These are phyloP conservation scores for Eulimnadia texana DNA, from an alignment of 1,140 invertebrate species.

Conservation along the genomic window DNA sequence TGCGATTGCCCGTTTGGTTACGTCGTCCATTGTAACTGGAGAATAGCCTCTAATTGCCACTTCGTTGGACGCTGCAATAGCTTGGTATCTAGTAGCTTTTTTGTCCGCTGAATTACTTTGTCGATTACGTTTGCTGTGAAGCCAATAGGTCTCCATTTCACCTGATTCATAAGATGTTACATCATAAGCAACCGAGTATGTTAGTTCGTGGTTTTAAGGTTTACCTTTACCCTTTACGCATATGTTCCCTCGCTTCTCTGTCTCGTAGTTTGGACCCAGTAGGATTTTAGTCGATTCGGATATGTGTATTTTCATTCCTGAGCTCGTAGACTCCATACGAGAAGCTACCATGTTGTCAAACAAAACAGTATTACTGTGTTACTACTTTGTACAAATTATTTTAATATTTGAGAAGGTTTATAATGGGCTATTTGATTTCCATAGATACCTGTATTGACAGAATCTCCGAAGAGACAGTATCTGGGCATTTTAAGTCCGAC, in stretches of 20 bases:
- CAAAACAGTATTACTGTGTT: no score
- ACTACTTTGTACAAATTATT: no score
- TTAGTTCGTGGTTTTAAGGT: no score
- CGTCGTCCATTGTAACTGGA: neutral
- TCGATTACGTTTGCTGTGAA: neutral
- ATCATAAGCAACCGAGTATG: neutral
- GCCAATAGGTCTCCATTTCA: neutral
- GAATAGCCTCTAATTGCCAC: neutral
- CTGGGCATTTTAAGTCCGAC: constrained; percentile 90
- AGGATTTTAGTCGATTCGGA: constrained; percentile 70
- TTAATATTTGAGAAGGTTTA: no score
- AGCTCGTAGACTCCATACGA: constrained; percentile 78
- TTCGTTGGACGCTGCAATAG: neutral
- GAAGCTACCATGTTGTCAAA: no score
- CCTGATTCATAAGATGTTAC: neutral
- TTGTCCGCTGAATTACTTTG: neutral
- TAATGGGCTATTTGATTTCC: no score
- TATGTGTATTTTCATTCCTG: constrained; percentile 87
- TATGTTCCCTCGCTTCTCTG: constrained; percentile 65
- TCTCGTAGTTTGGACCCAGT: constrained; percentile 55
- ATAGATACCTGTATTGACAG: constrained; percentile 67
- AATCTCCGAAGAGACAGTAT: constrained; percentile 87
- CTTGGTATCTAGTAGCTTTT: neutral
- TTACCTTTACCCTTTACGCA: constrained; percentile 71
- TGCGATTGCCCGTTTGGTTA: neutral